A percentile compares a stretch with the other conserved stretches of the same genome.
Conservation (phyloP, 2,888 invertebrate genomes). For the Monopis laevigella region DNA sequence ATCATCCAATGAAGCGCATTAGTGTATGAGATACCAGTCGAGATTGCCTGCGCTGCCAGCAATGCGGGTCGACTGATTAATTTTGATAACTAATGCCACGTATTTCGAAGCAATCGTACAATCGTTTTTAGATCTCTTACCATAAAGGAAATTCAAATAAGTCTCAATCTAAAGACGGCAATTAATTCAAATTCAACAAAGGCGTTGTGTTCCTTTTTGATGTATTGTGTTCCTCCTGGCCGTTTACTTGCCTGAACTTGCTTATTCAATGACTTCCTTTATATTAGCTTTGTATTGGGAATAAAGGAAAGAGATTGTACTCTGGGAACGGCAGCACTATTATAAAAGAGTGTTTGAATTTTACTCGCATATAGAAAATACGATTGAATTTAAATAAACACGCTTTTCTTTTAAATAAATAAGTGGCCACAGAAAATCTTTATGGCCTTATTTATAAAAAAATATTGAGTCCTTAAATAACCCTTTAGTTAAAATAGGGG, state of each 20-base stretch:
- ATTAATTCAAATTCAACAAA: conserved; percentile 60
- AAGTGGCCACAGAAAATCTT: no score
- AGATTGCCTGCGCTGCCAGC: background rate
- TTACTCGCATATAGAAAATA: no score
- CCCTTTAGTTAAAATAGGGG: no score
- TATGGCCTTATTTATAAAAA: no score
- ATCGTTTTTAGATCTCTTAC: background rate
- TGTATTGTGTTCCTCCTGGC: conserved; percentile 53
- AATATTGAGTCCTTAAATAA: no score
- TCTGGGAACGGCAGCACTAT: background rate
- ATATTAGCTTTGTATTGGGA: conserved; percentile 55
- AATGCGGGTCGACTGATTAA: conserved; percentile 5
- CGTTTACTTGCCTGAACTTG: conserved; percentile 50
- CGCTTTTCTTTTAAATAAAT: no score
- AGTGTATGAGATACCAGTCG: conserved; percentile 1
- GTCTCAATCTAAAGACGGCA: conserved; percentile 30
- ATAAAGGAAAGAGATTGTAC: conserved; percentile 17
- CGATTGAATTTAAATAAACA: no score
- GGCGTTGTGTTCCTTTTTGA: conserved; percentile 54
- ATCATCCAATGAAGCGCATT: conserved; percentile 4
- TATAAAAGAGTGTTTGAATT: background rate
- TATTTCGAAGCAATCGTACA: background rate
- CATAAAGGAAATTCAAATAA: conserved; percentile 9
- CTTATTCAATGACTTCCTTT: conserved; percentile 55
- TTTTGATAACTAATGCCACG: background rate